Base-by-base conservation (phyloP, 2,888 invertebrate genomes). In the Laspeyria flexula region DNA sequence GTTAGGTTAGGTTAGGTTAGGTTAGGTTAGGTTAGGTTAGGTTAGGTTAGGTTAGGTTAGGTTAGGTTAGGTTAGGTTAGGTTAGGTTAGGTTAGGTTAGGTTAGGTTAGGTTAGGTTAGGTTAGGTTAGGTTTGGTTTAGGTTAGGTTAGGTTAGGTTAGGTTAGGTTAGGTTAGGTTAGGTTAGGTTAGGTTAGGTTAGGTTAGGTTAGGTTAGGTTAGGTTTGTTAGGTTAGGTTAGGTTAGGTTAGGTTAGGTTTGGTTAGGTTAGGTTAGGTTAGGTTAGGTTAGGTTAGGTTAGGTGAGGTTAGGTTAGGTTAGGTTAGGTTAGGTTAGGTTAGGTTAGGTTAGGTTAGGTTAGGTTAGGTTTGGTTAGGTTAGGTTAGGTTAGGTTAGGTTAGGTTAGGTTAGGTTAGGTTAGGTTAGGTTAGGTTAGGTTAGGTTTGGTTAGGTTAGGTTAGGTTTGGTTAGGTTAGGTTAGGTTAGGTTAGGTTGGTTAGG, bases 121-220 rank as follows among this genome's bases (percentile, higher is more conserved):
- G 49, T 49, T 49, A 43, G 48, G 49, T 49, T 49, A 49, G 49
- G 49, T 49, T 49, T 43, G 43, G 49, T 35, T 42, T 49, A 49
- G 49, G 49, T 49, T 49, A 49, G 44, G 49, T 43, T 49, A 38
- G 30, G 48, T 57, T 53, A 51, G 47, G 47, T 51, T 57, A 57
- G 57, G 59, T 60, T 60, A 60, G 59, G 59, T 55, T 59, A 49
- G 54, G 54, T 58, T 54, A 51, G 50, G 52, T 55, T 59, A 48
- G 50, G 48, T 51, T 51, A 48, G 44, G 50, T 54, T 50, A 34
- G 34, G 34, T 34, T 34, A 34, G 34, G 34, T 34, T 37, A 43
- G 43, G 43, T 43, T 43, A 43, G 43, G 43, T 43, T 43, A 48
- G 48, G 48, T 54, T 54, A 48, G 53, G 48, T 48, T 49, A 53